Evolutionary conservation across 2,888 invertebrate genomes (phyloP).

Genomic region (Bellardia bayeri): DNA sequence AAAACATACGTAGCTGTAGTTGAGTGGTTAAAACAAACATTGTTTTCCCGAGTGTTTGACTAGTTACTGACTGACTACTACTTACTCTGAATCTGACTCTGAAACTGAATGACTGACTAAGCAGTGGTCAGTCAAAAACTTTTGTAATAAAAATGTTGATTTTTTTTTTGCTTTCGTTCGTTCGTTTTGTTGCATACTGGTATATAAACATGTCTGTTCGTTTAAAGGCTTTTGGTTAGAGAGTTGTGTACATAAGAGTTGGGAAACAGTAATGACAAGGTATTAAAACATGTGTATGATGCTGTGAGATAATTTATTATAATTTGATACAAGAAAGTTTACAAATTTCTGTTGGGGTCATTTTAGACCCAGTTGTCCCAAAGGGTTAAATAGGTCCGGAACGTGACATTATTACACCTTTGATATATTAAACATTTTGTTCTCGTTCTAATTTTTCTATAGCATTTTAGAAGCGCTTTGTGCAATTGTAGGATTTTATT

Average conservation of each 20-base stretch:
- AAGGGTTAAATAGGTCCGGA: too few species aligned
- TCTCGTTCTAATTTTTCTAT: too few species aligned
- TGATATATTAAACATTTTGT: too few species aligned
- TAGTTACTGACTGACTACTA: conserved; percentile 49
- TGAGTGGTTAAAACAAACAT: conserved; percentile 69
- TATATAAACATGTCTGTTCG: conserved; percentile 67
- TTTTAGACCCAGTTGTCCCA: too few species aligned
- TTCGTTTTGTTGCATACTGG: not conserved
- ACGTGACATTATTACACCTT: too few species aligned
- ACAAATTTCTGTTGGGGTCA: too few species aligned
- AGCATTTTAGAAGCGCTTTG: too few species aligned
- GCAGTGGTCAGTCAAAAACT: conserved; percentile 76
- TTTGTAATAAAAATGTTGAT: conserved; percentile 75
- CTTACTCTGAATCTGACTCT: conserved; percentile 22
- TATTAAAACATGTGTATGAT: not conserved
- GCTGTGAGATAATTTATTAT: too few species aligned
- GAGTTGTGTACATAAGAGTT: conserved; percentile 39
- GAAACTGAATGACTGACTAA: conserved; percentile 44
- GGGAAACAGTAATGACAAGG: conserved; percentile 20
- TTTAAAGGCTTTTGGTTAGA: conserved; percentile 53
- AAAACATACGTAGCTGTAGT: conserved; percentile 41
- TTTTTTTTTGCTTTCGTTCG: conserved; percentile 10
- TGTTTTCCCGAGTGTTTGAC: conserved; percentile 69
- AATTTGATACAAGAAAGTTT: too few species aligned
- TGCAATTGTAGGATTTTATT: too few species aligned